Evolutionary conservation across 1,140 invertebrate species (phyloP).

Genomic region (Brachionus manjavacas): DNA sequence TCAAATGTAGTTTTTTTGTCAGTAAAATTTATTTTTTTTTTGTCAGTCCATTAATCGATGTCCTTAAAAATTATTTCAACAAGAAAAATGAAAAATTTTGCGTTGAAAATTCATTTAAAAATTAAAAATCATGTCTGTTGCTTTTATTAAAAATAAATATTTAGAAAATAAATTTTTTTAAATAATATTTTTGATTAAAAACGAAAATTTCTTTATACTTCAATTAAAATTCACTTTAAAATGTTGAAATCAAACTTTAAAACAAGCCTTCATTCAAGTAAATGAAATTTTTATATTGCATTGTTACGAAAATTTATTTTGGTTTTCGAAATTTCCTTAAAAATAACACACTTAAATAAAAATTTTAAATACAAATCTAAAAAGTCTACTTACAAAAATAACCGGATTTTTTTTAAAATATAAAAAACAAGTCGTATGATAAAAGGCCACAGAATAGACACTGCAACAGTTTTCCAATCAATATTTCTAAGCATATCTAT

Average conservation of each 20-base stretch:
- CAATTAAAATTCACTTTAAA: not conserved
- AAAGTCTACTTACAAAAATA: not conserved
- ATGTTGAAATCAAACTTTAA: not conserved
- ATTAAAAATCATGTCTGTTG: not conserved
- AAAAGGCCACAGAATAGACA: conserved; percentile 26
- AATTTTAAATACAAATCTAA: not conserved
- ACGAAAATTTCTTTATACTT: not conserved
- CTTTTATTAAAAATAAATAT: not conserved
- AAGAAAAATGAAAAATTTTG: too few relatives aligned
- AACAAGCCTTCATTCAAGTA: not conserved
- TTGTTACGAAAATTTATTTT: not conserved
- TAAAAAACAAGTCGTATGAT: conserved; percentile 37
- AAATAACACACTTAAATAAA: not conserved
- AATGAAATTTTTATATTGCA: not conserved
- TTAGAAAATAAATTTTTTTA: not conserved
- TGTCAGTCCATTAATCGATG: too few relatives aligned
- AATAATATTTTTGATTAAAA: not conserved
- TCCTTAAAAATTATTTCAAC: conserved; percentile 41
- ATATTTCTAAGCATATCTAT: conserved; percentile 3
- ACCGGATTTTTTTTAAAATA: conserved; percentile 22
- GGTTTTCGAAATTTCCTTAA: conserved; percentile 16
- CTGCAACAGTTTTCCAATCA: conserved; percentile 32
- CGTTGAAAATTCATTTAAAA: not conserved
- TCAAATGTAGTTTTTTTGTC: too few relatives aligned
- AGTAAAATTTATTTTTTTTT: too few relatives aligned